These are phyloP conservation scores for Bovichtus diacanthus DNA, from an alignment of 2,797 vertebrate genomes.

Conservation along the genomic window DNA sequence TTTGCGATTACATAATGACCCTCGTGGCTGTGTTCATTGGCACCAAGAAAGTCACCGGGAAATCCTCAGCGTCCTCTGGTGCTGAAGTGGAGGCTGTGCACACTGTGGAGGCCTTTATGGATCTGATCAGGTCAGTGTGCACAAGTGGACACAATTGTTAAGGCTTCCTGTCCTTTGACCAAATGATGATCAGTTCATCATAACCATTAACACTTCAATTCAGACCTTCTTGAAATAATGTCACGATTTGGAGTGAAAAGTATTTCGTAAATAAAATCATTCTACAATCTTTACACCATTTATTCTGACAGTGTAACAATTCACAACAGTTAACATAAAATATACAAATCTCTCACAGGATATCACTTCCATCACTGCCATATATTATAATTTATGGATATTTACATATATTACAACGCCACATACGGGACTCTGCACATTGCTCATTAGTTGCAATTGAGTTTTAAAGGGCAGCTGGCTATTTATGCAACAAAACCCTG, in stretches of 20 bases:
- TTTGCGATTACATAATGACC: slow-evolving; percentile 86
- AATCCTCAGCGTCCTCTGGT: slow-evolving; percentile 63
- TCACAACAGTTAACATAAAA: slow-evolving; percentile 80
- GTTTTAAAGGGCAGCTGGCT: slow-evolving; percentile 17
- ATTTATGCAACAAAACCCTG: neutral
- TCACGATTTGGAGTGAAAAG: neutral
- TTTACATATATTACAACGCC: slow-evolving; percentile 87
- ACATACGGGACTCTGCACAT: slow-evolving; percentile 28
- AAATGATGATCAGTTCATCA: no score
- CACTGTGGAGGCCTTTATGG: slow-evolving; percentile 86
- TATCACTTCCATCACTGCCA: slow-evolving; percentile 71
- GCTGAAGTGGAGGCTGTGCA: slow-evolving; percentile 81
- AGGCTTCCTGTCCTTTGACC: no score
- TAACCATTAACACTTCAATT: no score
- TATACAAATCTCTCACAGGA: slow-evolving; percentile 80
- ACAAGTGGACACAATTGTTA: no score
- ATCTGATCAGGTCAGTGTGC: slow-evolving; percentile 84
- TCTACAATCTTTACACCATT: slow-evolving; percentile 48
- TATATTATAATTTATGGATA: slow-evolving; percentile 89
- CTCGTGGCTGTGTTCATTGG: slow-evolving; percentile 61
- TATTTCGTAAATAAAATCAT: slow-evolving; percentile 32
- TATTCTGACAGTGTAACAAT: slow-evolving; percentile 73
- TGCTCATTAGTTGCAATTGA: slow-evolving; percentile 7
- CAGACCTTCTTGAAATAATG: neutral
- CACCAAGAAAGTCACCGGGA: slow-evolving; percentile 33